Evolutionary conservation across 2,888 invertebrate genomes (phyloP), one percentile per base, ranked within the genome.

Genomic region (Iphiclides podalirius): DNA sequence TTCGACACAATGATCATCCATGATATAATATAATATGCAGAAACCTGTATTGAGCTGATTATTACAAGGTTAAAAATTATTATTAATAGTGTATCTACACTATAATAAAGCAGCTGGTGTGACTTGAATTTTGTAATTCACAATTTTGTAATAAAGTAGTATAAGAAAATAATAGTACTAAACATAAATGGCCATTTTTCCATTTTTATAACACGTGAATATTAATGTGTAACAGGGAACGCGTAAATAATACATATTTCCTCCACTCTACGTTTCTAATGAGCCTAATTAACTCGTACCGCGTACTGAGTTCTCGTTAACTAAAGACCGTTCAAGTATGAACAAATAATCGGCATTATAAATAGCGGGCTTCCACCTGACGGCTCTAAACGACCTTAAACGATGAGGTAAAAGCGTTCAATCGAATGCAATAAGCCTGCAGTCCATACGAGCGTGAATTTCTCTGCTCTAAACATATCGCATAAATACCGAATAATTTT

Each of bases 351-450:
- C 20, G 54, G 33, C 48, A 52, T 67, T 79, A 83, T 74, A 79
- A 80, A 80, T 84, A 85, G 75, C 26, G 31, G 20, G 35, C 63
- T 60, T 59, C 69, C 66, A 71, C 72, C 72, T 64, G 53, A 52
- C 60, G 61, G 58, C 59, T 64, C 63, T 59, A 50, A 45, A 61
- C 72, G 84, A 79, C 79, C 81, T 79, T 73, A 72, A 11, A 49
- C 58, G 61, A 53, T 59, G 64, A 71, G 72, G 78, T 77, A 74
- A 79, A 77, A 66, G 68, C 82, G 72, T 59, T 82, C 73, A 72
- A 75, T 77, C 76, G 77, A 67, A 66, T 74, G 76, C 79, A 86
- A 81, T 83, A 80, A 73, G 81, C 85, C 78, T 78, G 70, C 75
- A 53, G 44, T 51, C 45, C 40, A 45, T 15, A 52, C 36, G 37